Evolutionary conservation across 1,140 invertebrate species (phyloP), one percentile per base, ranked within the genome.

Genomic region (Venturia canescens): DNA sequence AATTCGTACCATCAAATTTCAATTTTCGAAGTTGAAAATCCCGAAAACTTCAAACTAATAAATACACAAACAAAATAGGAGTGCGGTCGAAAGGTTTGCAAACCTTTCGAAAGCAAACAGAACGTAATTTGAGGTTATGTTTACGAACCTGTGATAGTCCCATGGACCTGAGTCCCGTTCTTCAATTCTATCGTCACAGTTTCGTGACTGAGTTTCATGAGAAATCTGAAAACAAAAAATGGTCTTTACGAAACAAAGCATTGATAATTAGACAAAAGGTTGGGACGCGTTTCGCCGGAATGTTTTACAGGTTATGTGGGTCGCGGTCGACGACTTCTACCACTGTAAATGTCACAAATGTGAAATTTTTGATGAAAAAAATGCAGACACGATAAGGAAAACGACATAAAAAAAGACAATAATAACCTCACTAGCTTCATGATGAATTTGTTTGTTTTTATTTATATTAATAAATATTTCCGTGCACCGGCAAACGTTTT

Each of bases 181-280:
- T 99, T 99, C 48, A 99, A 90, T 92, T 99, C 99, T 88, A 99
- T 98, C 7, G 98, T 99, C 16, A 99, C 99, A 18, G 99, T 99
- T 92, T 99, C 99, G 92, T 99, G 99, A 92, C 98, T 99, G 31
- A 99, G 93, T 93, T 99, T 99, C 99, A 99, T 99, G 80, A 99
- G 94, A 96, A 99, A 99, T 88, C 99, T 97, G 79, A 87, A 92
- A 80, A 72, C 18, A 74, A 57, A 1, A 50, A 70, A 31, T 77
- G 1, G 26, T 77, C 9, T 82, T 80, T 44, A 6, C 5, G 27
- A 31, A 21, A 31, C 18, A 48, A 11, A 63, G 29, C 0, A 31
- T 44, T 11, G 13, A 74, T 38, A 76, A 77, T 29, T 23, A 29
- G 9, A 29, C 27, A 23, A 26, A 66, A 66, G 13, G 2, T 27